Conservation (phyloP, 2,797 vertebrate genomes). For the Megalops cyprinoides region DNA sequence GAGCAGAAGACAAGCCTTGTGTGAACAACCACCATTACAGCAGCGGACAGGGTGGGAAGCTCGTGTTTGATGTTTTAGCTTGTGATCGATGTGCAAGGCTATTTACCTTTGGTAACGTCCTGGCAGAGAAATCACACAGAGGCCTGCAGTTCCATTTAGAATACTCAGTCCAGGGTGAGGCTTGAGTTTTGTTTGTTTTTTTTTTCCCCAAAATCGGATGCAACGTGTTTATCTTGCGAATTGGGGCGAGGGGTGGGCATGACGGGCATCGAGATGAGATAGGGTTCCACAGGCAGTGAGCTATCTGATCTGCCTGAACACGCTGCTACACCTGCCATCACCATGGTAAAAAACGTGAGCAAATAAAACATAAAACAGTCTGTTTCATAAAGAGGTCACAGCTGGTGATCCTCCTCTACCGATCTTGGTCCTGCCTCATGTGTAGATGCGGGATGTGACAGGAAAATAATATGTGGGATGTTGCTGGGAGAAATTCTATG, state of each 20-base stretch:
- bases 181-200: background rate
- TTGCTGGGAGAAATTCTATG: too few relatives aligned
- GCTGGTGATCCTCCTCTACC: background rate
- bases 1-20: background rate
- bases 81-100: background rate
- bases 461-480: too few relatives aligned
- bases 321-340: background rate
- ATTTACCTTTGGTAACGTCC: conserved; percentile 2
- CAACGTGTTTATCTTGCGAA: background rate
- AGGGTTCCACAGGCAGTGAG: background rate
- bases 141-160: background rate
- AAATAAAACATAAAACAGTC: background rate
- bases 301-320: background rate
- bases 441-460: background rate
- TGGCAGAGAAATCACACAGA: background rate
- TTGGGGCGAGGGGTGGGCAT: background rate
- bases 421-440: background rate
- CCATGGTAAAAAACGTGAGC: background rate
- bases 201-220: too few relatives aligned
- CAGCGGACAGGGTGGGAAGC: background rate
- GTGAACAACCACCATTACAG: background rate
- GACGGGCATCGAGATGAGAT: too few relatives aligned
- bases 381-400: background rate
- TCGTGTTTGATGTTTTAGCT: background rate
- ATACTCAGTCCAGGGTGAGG: background rate